Evolutionary conservation across 2,888 invertebrate genomes (phyloP), one percentile per base, ranked within the genome.

Genomic region (Plebejus anna): DNA sequence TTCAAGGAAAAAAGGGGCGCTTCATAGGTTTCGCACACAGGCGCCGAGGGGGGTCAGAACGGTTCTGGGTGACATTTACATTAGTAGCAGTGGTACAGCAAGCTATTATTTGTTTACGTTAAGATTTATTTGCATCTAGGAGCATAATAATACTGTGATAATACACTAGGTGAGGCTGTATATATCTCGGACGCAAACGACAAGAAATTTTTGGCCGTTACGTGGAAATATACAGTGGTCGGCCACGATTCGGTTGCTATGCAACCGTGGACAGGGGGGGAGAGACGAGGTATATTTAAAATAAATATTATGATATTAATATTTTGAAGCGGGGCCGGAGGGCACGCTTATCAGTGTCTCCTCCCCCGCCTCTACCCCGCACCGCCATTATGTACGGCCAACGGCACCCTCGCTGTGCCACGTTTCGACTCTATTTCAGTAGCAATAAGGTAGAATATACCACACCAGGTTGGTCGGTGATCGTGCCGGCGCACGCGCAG

Each of bases 301-400:
- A 80, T 80, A 81, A 82, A 82, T 82, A 66, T 66, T 66, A 82
- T 81, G 81, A 82, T 82, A 83, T 82, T 82, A 82, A 82, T 81
- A 82, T 82, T 82, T 83, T 79, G 82, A 80, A 80, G 79, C 78
- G 82, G 81, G 82, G 81, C 80, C 82, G 81, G 82, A 83, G 83
- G 83, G 79, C 79, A 71, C 57, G 75, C 76, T 82, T 81, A 82
- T 81, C 82, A 80, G 80, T 47, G 72, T 66, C 59, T 16, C 77
- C 47, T 57, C 73, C 55, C 78, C 57, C 76, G 76, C 36, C 75
- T 61, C 76, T 9, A 70, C 66, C 9, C 70, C 70, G 11, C 76
- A 16, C 28, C 38, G 42, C 22, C 66, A 16, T 61, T 11, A 59
- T 70, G 71, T 57, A 32, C 66, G 5, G 66, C 11, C 22, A 13